Evolutionary conservation across 2,888 invertebrate genomes (phyloP), one percentile per base, ranked within the genome.

Genomic region (Agriopis marginaria): DNA sequence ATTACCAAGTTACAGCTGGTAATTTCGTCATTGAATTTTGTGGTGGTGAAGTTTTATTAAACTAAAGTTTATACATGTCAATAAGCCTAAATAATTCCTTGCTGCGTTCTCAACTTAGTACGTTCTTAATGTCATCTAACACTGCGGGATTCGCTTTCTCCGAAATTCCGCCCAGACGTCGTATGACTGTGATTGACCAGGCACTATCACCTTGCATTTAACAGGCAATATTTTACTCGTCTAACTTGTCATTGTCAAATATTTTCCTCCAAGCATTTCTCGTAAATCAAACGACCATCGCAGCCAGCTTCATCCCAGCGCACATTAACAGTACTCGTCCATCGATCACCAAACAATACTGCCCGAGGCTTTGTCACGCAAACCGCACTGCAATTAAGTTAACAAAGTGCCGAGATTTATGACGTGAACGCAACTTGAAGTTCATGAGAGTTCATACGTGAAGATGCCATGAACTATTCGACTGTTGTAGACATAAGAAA

Each of bases 311-410:
- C 59, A 45, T 49, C 60, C 60, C 40, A 23, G 58, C 17, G 59
- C 12, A 60, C 60, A 49, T 60, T 62, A 61, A 62, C 61, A 12
- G 42, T 42, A 58, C 66, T 66, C 65, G 62, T 67, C 70, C 58
- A 75, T 77, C 74, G 73, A 75, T 77, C 76, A 75, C 71, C 75
- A 72, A 71, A 77, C 75, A 77, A 77, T 75, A 56, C 66, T n/a
- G 65, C 55, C 59, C 63, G 73, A 66, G 53, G 68, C 70, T 76
- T 77, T 80, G 79, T 80, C 80, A 77, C 76, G 75, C 76, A 69
- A 75, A 76, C 79, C 66, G 64, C 71, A 62, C 70, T 67, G 73
- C 74, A 76, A 78, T 76, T 79, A 76, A 73, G 79, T 76, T 77
- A 76, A 79, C 75, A 79, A 79, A 74, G 76, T 72, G 49, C 55